These are phyloP conservation scores for Drosophila percnosoma DNA, from an alignment of 2,888 invertebrate genomes.

Conservation along the genomic window DNA sequence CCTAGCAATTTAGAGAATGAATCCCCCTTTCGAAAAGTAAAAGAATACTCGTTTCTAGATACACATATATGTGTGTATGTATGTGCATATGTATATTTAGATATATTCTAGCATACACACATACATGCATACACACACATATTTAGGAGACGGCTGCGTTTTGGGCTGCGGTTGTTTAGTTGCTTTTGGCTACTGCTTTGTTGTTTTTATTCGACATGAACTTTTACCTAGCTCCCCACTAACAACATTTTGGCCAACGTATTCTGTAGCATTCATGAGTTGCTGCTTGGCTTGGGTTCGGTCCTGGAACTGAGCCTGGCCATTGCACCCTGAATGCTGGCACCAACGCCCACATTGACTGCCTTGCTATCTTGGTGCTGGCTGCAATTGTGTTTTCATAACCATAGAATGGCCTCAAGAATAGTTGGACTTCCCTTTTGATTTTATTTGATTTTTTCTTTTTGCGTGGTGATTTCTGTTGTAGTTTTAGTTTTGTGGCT, in stretches of 20 bases:
- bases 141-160: conserved; percentile 25
- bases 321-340: conserved; percentile 23
- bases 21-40: conserved; percentile 54
- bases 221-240: conserved; percentile 54
- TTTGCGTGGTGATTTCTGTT: conserved; percentile 6
- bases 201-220: conserved; percentile 47
- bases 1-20: conserved; percentile 82
- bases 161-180: conserved; percentile 26
- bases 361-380: conserved; percentile 25
- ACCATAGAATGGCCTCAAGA: conserved; percentile 71
- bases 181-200: conserved; percentile 33
- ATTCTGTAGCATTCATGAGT: conserved; percentile 60
- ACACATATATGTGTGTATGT: conserved; percentile 7
- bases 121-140: conserved; percentile 15
- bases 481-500: conserved; percentile 49
- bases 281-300: conserved; percentile 11
- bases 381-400: conserved; percentile 66
- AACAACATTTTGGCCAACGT: conserved; percentile 32
- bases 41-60: conserved; percentile 35
- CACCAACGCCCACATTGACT: conserved; percentile 24
- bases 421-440: conserved; percentile 15
- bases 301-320: conserved; percentile 15
- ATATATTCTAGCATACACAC: conserved; percentile 26
- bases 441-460: neutral
- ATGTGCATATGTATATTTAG: conserved; percentile 16